Conservation (phyloP, 2,888 invertebrate species). For the Hirtodrosophila duncani region DNA sequence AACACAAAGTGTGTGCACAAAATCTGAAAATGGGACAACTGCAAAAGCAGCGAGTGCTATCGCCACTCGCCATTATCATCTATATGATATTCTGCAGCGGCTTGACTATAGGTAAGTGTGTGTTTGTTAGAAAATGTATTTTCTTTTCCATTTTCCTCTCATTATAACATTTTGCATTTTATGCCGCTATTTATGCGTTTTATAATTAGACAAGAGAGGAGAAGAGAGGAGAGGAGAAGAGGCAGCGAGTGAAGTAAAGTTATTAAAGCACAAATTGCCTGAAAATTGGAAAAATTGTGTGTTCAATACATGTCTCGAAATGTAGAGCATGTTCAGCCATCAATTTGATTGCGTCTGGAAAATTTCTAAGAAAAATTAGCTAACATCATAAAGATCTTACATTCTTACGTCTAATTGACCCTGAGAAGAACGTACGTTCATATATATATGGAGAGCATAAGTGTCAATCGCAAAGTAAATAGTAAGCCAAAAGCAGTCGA, state of each 20-base stretch:
- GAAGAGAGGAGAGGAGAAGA: background rate
- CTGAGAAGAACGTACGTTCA: no score
- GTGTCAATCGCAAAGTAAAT: conserved; percentile 21
- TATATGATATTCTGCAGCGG: conserved; percentile 53
- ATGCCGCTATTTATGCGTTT: conserved; percentile 7
- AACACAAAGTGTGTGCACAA: conserved; percentile 6
- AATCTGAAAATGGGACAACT: conserved; percentile 55
- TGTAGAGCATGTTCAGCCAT: no score
- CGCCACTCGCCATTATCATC: conserved; percentile 46
- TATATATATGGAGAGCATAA: no score
- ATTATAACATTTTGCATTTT: no score
- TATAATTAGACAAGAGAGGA: conserved; percentile 43
- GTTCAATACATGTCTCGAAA: conserved; percentile 7
- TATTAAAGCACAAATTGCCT: conserved; percentile 21
- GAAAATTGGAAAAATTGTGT: conserved; percentile 11
- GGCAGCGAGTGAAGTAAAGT: conserved; percentile 22
- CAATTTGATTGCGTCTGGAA: background rate
- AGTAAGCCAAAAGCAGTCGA: conserved; percentile 13
- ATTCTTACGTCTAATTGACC: no score
- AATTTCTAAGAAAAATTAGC: no score
- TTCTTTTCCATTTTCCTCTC: no score
- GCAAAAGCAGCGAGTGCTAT: conserved; percentile 45
- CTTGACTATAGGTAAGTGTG: conserved; percentile 56
- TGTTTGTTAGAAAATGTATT: conserved; percentile 2
- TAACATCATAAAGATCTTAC: no score